Base-by-base conservation (phyloP, 2,888 invertebrate genomes). In the Bugula neritina region DNA sequence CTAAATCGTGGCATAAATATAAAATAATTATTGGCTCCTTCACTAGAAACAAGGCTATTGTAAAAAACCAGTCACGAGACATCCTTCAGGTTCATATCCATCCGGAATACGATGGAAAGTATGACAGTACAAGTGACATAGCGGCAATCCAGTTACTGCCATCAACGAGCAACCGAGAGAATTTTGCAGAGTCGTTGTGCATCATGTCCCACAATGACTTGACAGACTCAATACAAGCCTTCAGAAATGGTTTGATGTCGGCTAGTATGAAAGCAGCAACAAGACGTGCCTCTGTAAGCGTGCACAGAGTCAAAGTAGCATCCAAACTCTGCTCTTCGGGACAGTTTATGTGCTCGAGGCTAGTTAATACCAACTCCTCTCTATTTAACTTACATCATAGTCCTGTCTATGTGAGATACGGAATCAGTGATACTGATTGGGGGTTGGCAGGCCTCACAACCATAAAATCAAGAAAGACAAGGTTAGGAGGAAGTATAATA, bases 241-340 rank as follows among this genome's bases (percentile, higher is more conserved):
- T 63, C 27, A 63, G 31, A n/a, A 34, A 31, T 17, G 63, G 63
- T 31, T 2, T 63, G 63, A 31, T 63, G n/a, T 25, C 55, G 5
- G 55, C n/a, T 10, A 55, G 5, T 55, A 17, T 10, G 10, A 43
- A 17, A 17, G 17, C 5, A 17, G 5, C 17, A 17, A 17, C 43
- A 43, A 10, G 5, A 43, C 17, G 10, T 43, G 43, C 43, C 5
- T 10, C 43, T 5, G 43, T 43, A 10, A 31, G 31, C 3, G 2
- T 27, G 10, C 27, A 3, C 5, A 63, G 27, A 63, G 27, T 63
- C 27, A 63, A 63, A 31, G 13, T 63, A 10, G 63, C 63, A 10
- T 31, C 63, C 27, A 63, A 25, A 63, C 63, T 63, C 29, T 63
- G 63, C n/a, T 25, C 63, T 10, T 63, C 63, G 13, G 63, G 63